Evolutionary conservation across 2,888 invertebrate genomes (phyloP), one percentile per base, ranked within the genome.

Genomic region (Eupithecia vulgata): DNA sequence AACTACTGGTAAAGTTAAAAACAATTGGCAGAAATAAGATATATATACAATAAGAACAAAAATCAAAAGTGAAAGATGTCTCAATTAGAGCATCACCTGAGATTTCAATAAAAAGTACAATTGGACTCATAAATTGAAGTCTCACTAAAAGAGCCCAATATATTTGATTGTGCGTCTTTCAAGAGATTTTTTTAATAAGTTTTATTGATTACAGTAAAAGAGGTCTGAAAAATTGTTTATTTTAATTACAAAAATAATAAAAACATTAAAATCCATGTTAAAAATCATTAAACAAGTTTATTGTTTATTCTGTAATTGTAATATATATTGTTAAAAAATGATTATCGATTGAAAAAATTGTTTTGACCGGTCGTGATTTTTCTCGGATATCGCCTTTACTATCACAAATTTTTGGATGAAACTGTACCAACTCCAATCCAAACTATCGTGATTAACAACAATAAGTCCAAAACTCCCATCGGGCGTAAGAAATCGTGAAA

Each of bases 401-500:
- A 64, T 35, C 35, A 48, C 37, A 69, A 59, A 21, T 12, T 74
- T 73, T 76, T 59, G 45, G 25, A 25, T 35, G 0, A 35, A 62
- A 68, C 37, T 62, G 68, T 77, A 74, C 70, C 62, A 67, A 62
- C 37, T 40, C 35, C 30, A 67, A 57, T 13, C 45, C n/a, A 61
- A 17, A 40, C 17, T 66, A 84, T 87, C 91, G 91, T 92, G 92
- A 90, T 90, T 85, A 85, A 83, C 81, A 88, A 91, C 92, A 92
- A 92, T 93, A 90, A 91, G 81, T 82, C 80, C 79, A 79, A 82
- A 86, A 87, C 87, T 90, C 89, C 86, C 88, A 91, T 87, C 85
- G 62, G 85, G 81, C 84, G 87, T 88, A 90, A 86, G 88, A 90
- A 93, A 92, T 90, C 86, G 84, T 82, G 87, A 90, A 91, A 91